A percentile compares a stretch with the other conserved stretches of the same genome.
phyloP scores from a whole-genome alignment of 2,797 vertebrate genomes.

The Linurgus olivaceus region DNA sequence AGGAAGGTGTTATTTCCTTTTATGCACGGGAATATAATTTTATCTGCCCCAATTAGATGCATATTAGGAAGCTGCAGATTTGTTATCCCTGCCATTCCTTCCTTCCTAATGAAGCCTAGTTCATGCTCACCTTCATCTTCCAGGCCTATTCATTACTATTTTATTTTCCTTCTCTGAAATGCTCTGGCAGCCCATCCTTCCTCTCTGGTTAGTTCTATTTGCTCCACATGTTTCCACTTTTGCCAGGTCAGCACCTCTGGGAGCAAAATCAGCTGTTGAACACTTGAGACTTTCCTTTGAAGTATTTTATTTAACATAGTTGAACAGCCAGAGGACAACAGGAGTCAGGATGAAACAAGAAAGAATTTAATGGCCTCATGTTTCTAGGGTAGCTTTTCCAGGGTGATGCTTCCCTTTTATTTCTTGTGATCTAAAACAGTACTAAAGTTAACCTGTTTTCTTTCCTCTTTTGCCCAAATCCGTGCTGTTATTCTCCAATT shows the following conservation, averaged over 20 bases:
- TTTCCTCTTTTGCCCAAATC: background rate
- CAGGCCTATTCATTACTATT: background rate
- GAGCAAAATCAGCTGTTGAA: constrained; percentile 39
- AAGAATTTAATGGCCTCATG: background rate
- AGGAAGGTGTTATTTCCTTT: background rate
- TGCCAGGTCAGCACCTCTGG: constrained; percentile 46
- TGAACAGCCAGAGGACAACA: constrained; percentile 30
- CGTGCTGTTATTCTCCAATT: background rate
- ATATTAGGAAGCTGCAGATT: background rate
- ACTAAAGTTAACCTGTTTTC: background rate
- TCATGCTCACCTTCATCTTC: background rate
- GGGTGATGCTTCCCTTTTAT: background rate
- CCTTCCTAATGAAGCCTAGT: background rate
- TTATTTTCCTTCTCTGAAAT: constrained; percentile 5
- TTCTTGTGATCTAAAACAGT: background rate
- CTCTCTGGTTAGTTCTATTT: constrained; percentile 1
- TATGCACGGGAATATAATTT: background rate
- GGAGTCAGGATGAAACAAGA: background rate
- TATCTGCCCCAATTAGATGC: background rate
- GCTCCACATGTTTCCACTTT: background rate
- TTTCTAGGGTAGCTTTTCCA: background rate
- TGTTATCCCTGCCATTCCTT: background rate
- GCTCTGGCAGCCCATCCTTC: background rate
- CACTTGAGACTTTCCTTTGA: constrained; percentile 4
- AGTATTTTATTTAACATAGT: background rate